Evolutionary conservation across 2,113 vertebrate species (phyloP), one percentile per base, ranked within the genome.

Genomic region (Sceloporus undulatus): DNA sequence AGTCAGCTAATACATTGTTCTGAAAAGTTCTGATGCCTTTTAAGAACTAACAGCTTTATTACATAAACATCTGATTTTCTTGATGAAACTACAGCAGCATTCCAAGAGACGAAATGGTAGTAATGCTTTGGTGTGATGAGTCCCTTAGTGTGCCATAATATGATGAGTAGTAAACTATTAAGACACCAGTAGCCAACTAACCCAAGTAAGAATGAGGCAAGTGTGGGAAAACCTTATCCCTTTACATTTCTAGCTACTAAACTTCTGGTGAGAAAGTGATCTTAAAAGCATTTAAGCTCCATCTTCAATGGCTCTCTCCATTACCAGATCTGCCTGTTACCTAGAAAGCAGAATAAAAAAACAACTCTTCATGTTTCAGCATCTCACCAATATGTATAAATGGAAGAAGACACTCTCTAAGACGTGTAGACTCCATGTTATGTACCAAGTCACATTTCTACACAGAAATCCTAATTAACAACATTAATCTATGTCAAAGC

Each of bases 401-500:
- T 13, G 11, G 25, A 71, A 59, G 52, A 13, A 78, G 19, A 73
- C 2, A 16, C 10, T 42, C 16, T 87, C 18, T 40, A 42, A 71
- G 1, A 21, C 2, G 9, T 48, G 52, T 79, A 52, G 23, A 25
- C n/a, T 13, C 34, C 13, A 42, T 13, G 18, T 48, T 6, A n/a
- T 38, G 13, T 59, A n/a, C 18, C 27, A 19, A 11, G 25, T 13
- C 27, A 78, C 27, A 54, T 77, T 85, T 77, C 1, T 77, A 85
- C 88, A 52, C 62, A 25, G 59, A 8, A 2, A 89, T 70, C 14
- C 21, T 23, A 48, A 66, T 52, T 1, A 73, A 19, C 27, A 59
- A 38, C n/a, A 76, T 75, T 10, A 70, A 27, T 90, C 29, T 10
- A 0, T 84, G 88, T 91, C 77, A 89, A 88, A 85, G 0, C 3